These are phyloP conservation scores for Folsomia candida DNA, from an alignment of 2,888 invertebrate species.

Conservation along the genomic window DNA sequence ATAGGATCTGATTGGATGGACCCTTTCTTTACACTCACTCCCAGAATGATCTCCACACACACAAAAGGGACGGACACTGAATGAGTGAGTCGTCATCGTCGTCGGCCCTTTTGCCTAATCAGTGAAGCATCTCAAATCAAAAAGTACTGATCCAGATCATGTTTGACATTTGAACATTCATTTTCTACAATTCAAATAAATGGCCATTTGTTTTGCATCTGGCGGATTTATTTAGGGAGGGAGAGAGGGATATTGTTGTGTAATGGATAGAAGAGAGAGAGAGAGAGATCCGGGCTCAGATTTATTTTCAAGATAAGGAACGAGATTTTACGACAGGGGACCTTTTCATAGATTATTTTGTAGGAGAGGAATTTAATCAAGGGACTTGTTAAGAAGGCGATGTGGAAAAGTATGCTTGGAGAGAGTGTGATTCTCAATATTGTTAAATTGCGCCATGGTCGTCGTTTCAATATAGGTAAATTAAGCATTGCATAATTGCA, in stretches of 20 bases:
- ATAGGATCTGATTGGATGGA: background rate
- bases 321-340: background rate
- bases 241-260: background rate
- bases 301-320: background rate
- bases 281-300: no score
- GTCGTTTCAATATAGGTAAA: no score
- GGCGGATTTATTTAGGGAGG: background rate
- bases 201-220: background rate
- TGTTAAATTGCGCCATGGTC: no score
- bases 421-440: no score
- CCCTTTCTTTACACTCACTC: background rate
- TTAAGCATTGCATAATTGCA: no score
- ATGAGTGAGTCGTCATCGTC: background rate
- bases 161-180: slow-evolving; percentile 47
- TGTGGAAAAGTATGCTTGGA: no score
- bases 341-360: no score
- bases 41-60: background rate
- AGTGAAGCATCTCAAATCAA: slow-evolving; percentile 3
- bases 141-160: slow-evolving; percentile 29
- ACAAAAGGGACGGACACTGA: background rate
- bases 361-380: no score
- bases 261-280: background rate
- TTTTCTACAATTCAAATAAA: background rate
- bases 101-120: slow-evolving; percentile 3
- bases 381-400: no score